Evolutionary conservation across 2,797 vertebrate genomes (phyloP), one percentile per base, ranked within the genome.

Genomic region (Pseudomugil gertrudae): DNA sequence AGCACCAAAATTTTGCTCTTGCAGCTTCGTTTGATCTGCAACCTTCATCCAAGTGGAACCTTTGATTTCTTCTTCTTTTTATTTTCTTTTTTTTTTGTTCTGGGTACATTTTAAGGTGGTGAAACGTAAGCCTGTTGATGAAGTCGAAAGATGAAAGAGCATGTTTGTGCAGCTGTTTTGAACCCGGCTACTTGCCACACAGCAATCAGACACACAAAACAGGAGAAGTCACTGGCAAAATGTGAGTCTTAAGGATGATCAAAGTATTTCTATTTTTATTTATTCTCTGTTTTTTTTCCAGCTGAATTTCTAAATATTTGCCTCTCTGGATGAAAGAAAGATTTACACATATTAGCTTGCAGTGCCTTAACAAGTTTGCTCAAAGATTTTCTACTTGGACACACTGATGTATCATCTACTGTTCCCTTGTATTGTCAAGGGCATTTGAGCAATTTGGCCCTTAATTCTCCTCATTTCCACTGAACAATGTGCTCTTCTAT

Each of bases 91-190:
- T 72, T 63, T 76, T 65, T 47, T 64, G 47, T 40, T 76, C 48
- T 52, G 58, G 55, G 68, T 72, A 27, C 63, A 72, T 84, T 72
- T 75, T 71, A 56, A 76, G 73, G 63, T 68, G 60, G 67, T 40
- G 23, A 76, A 77, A 81, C 63, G 48, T 63, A 63, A 55, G 63
- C 45, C 58, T 63, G 69, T 64, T 77, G 79, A 82, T 69, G 84
- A 59, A 67, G 48, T 77, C 74, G 58, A 55, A 78, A 87, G 89
- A 91, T 92, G 87, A 92, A 92, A 91, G 89, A 76, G 80, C 78
- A 80, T 88, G 81, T 84, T 55, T 79, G 23, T 72, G 65, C 19
- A 43, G 79, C 72, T 74, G 74, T 83, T 87, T 81, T 84, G 61
- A 85, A 80, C 73, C 59, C 23, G 58, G 55, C 76, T 70, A 60